Percentiles rank a stretch among this genome's conserved stretches.
phyloP scores from a whole-genome alignment of 2,888 invertebrate species.

The Hirtodrosophila trivittata region DNA sequence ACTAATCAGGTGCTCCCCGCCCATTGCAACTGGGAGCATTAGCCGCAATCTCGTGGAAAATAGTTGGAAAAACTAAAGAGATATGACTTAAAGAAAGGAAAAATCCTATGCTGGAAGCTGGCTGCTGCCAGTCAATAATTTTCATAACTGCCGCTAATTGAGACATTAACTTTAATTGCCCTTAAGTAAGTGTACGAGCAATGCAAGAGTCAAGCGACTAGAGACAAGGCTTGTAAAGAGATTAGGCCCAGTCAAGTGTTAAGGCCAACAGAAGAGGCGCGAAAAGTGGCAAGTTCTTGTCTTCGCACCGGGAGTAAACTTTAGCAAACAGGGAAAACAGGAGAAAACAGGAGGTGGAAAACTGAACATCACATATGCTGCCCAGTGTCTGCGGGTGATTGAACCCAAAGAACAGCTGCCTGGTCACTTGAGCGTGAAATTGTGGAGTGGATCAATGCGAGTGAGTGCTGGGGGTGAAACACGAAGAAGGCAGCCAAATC shows the following conservation, averaged over 20 bases:
- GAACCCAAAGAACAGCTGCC: constrained; percentile 46
- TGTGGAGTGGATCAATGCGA: constrained; percentile 24
- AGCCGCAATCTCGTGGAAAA: constrained; percentile 21
- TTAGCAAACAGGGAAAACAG: constrained; percentile 3
- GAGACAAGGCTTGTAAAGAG: constrained; percentile 22
- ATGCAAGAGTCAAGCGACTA: constrained; percentile 50
- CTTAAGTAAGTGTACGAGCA: constrained; percentile 61
- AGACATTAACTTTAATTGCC: constrained; percentile 74
- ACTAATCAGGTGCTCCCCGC: constrained; percentile 32
- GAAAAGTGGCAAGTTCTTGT: constrained; percentile 42
- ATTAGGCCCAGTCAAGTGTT: constrained; percentile 57
- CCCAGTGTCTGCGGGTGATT: constrained; percentile 38
- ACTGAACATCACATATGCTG: constrained; percentile 32
- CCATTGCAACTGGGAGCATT: constrained; percentile 19
- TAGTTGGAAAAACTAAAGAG: constrained; percentile 30
- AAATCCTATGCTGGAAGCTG: constrained; percentile 24
- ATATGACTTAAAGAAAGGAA: constrained; percentile 16
- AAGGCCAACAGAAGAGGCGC: constrained; percentile 36
- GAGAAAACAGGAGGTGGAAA: no score
- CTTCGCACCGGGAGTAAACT: constrained; percentile 18
- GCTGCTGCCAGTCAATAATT: constrained; percentile 64
- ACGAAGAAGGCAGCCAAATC: constrained; percentile 41
- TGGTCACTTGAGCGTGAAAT: constrained; percentile 60
- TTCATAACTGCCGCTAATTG: constrained; percentile 77
- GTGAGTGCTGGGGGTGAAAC: background rate